These are phyloP conservation scores for Calameuta idolon DNA, from an alignment of 2,888 invertebrate species.

Conservation along the genomic window DNA sequence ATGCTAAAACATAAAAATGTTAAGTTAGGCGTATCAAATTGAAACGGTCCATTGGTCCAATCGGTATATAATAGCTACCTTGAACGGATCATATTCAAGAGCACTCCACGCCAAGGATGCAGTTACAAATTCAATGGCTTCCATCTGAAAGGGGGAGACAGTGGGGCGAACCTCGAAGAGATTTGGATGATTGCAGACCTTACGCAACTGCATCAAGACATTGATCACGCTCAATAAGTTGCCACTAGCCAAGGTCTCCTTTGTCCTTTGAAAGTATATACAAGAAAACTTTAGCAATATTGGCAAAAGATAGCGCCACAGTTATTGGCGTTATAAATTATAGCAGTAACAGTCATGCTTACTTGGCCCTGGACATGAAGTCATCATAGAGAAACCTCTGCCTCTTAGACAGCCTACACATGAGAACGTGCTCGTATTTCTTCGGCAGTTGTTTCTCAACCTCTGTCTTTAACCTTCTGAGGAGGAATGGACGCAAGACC, in stretches of 20 bases:
- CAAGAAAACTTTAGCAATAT: not conserved
- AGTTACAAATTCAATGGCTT: slow-evolving; percentile 77
- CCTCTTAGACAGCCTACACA: slow-evolving; percentile 94
- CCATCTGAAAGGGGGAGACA: slow-evolving; percentile 92
- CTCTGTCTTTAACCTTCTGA: slow-evolving; percentile 91
- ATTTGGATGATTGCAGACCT: slow-evolving; percentile 98
- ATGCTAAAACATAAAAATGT: slow-evolving; percentile 68
- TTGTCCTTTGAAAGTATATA: slow-evolving; percentile 70
- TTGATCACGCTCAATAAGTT: slow-evolving; percentile 96
- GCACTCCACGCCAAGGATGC: slow-evolving; percentile 80
- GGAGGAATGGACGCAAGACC: slow-evolving; percentile 92
- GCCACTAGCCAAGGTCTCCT: slow-evolving; percentile 91
- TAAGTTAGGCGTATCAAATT: slow-evolving; percentile 15
- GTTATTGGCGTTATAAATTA: not conserved
- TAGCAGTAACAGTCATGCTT: slow-evolving; percentile 62
- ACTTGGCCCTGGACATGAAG: slow-evolving; percentile 97
- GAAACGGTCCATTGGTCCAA: slow-evolving; percentile 12
- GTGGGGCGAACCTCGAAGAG: slow-evolving; percentile 97
- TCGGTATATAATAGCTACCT: slow-evolving; percentile 68
- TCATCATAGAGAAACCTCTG: slow-evolving; percentile 98
- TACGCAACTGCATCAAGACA: slow-evolving; percentile 95
- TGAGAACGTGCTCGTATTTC: slow-evolving; percentile 95
- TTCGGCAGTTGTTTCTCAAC: slow-evolving; percentile 98
- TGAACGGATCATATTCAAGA: slow-evolving; percentile 80
- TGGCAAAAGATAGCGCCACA: slow-evolving; percentile 13